Conservation (phyloP, 2,888 invertebrate genomes). For the Platypus cylindrus region DNA sequence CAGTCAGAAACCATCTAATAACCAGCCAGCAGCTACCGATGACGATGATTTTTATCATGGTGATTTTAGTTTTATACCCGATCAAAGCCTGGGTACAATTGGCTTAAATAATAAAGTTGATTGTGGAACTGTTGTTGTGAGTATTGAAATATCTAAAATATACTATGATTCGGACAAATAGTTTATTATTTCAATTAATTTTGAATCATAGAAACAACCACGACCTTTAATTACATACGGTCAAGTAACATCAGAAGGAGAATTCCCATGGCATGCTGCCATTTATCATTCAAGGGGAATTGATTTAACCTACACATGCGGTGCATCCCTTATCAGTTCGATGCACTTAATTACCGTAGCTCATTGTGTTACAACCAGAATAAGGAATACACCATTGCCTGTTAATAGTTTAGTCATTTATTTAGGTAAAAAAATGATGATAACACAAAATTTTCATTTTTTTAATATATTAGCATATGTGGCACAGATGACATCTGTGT, state of each 20-base stretch:
- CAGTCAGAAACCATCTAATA: slow-evolving; percentile 9
- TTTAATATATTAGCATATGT: background rate
- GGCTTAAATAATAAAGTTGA: slow-evolving; percentile 15
- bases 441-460: background rate
- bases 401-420: slow-evolving; percentile 27
- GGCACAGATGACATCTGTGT: too few relatives aligned
- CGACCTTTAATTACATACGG: slow-evolving; percentile 48
- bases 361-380: slow-evolving; percentile 29
- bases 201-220: slow-evolving; percentile 24
- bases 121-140: slow-evolving; percentile 30
- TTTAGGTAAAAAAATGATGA: slow-evolving; percentile 20
- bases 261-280: slow-evolving; percentile 59
- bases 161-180: background rate
- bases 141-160: slow-evolving; percentile 9
- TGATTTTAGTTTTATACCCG: slow-evolving; percentile 22
- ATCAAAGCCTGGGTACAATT: slow-evolving; percentile 5
- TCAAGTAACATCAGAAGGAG: slow-evolving; percentile 44
- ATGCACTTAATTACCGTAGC: slow-evolving; percentile 29
- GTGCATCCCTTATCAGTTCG: slow-evolving; percentile 27
- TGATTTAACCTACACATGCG: slow-evolving; percentile 31
- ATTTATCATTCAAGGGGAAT: slow-evolving; percentile 41
- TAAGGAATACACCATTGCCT: slow-evolving; percentile 19
- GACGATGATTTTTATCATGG: slow-evolving; percentile 28
- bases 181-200: background rate
- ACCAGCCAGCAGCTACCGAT: background rate